A percentile compares a stretch with the other conserved stretches of the same genome.
These are phyloP conservation scores for Spheniscus humboldti DNA, from an alignment of 2,797 vertebrate species.

Conservation along the genomic window DNA sequence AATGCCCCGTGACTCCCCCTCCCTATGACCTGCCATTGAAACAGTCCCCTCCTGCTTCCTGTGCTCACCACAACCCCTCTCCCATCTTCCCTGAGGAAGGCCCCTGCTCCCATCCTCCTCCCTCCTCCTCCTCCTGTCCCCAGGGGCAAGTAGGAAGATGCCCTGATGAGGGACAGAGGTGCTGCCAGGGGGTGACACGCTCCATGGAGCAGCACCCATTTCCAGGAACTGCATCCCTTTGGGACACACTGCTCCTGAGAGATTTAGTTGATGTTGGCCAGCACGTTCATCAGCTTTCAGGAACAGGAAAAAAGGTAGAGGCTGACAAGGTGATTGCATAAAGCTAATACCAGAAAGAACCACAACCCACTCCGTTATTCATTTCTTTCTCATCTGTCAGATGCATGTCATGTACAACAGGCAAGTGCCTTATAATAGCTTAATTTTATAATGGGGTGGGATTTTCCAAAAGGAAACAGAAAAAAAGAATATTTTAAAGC, in stretches of 20 bases:
- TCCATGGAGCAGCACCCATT: background rate
- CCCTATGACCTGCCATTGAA: background rate
- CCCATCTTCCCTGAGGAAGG: background rate
- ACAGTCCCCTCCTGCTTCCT: background rate
- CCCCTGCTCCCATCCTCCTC: background rate
- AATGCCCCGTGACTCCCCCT: background rate
- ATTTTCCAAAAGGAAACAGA: background rate
- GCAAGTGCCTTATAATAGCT: background rate
- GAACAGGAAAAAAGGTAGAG: background rate
- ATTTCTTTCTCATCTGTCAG: background rate
- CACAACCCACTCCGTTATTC: fast-evolving
- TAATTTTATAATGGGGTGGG: background rate
- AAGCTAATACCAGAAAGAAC: background rate
- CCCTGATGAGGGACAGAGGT: background rate
- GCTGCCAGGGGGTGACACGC: fast-evolving
- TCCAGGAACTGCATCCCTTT: background rate
- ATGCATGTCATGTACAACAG: background rate
- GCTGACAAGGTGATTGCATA: background rate
- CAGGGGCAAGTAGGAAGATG: background rate
- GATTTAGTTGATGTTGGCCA: background rate
- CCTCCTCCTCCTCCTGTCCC: background rate
- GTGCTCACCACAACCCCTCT: background rate
- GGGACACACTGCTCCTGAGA: background rate
- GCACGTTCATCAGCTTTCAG: background rate
- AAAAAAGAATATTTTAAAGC: background rate